These are phyloP conservation scores for Eledona agricola DNA, from an alignment of 2,888 invertebrate genomes.

Conservation along the genomic window DNA sequence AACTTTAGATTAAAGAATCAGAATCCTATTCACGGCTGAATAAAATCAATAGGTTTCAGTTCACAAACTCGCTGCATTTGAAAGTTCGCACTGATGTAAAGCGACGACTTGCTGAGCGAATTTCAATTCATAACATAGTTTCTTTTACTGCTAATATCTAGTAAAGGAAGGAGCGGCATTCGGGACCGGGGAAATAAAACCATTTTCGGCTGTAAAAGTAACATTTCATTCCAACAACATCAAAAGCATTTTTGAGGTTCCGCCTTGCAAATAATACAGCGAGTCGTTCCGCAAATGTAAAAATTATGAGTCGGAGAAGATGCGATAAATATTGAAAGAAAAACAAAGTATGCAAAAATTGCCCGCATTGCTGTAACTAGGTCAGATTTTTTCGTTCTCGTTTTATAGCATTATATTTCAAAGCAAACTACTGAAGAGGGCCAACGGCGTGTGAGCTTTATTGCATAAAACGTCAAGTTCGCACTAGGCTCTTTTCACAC, in stretches of 20 bases:
- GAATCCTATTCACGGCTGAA: conserved; percentile 12
- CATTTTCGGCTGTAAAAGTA: conserved; percentile 3
- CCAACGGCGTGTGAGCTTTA: conserved; percentile 18
- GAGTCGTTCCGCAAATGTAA: background rate
- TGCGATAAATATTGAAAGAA: conserved; percentile 12
- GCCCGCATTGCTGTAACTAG: conserved; percentile 14
- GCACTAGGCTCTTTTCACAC: conserved; percentile 11
- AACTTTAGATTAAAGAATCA: conserved; percentile 20
- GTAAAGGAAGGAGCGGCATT: no score
- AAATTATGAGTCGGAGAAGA: conserved; percentile 10
- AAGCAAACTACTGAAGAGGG: conserved; percentile 28
- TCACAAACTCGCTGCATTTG: conserved; percentile 16
- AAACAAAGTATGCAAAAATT: conserved; percentile 21
- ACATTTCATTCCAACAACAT: conserved; percentile 9
- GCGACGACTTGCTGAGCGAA: conserved; percentile 6
- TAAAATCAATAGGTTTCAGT: conserved; percentile 19
- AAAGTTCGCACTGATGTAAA: conserved; percentile 17
- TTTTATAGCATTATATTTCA: conserved; percentile 37
- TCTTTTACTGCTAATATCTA: no score
- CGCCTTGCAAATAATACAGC: background rate
- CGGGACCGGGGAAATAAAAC: conserved; percentile 5
- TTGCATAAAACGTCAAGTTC: conserved; percentile 24
- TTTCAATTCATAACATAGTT: conserved; percentile 8
- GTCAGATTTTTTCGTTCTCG: conserved; percentile 28
- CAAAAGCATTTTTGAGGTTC: conserved; percentile 13